Evolutionary conservation across 64 coral and sea anemone species (phyloP).

Genomic region (Cladopsammia gracilis): DNA sequence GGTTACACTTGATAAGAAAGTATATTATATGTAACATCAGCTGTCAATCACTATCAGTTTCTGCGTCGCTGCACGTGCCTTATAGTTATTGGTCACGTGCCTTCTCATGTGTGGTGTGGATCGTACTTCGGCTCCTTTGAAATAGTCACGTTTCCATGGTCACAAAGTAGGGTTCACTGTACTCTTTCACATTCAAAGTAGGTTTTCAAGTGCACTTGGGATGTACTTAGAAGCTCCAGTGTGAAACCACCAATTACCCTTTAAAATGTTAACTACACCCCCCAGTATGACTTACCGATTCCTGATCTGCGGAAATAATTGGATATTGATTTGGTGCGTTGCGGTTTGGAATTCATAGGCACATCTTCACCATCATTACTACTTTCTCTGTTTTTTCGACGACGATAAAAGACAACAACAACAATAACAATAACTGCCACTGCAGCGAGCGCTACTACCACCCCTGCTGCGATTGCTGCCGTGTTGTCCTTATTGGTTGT

Average conservation of each 20-base stretch:
- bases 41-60: too few species aligned
- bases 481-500: background rate
- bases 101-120: too few species aligned
- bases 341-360: background rate
- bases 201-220: too few species aligned
- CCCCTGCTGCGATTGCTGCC: background rate
- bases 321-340: background rate
- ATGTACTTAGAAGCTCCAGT: too few species aligned
- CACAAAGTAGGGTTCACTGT: too few species aligned
- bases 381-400: background rate
- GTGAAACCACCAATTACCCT: background rate
- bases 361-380: background rate
- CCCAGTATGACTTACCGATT: background rate
- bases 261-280: background rate
- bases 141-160: too few species aligned
- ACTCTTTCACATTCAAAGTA: too few species aligned
- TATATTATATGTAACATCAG: too few species aligned
- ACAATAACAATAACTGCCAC: background rate
- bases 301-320: background rate
- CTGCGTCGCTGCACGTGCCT: too few species aligned
- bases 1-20: too few species aligned
- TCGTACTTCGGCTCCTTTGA: too few species aligned
- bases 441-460: background rate
- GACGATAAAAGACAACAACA: slow-evolving; percentile 4
- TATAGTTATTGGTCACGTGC: too few species aligned